Percentiles rank a stretch among this genome's conserved stretches.
These are phyloP conservation scores for Netelia fuscicornis DNA, from an alignment of 2,888 invertebrate species.

Conservation along the genomic window DNA sequence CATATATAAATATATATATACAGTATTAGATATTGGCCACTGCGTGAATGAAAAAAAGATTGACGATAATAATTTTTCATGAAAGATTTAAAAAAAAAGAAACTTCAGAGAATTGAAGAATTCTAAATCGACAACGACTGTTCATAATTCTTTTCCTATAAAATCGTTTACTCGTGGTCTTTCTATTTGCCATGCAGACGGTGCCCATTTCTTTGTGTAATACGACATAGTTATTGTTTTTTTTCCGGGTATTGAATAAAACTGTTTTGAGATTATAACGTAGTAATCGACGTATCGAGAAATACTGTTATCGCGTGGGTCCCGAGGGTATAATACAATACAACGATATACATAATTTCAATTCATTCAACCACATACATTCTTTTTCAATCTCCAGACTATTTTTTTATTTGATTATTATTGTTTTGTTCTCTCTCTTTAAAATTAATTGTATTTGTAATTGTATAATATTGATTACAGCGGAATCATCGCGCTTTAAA, in stretches of 20 bases:
- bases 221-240: neutral
- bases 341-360: constrained; percentile 4
- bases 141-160: neutral
- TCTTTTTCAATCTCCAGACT: neutral
- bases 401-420: neutral
- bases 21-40: neutral
- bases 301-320: constrained; percentile 21
- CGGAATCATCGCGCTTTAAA: neutral
- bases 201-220: neutral
- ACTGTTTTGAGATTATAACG: neutral
- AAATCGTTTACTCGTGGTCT: neutral
- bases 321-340: constrained; percentile 1
- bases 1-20: neutral
- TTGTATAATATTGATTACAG: constrained; percentile 3
- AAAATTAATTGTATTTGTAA: too few species aligned
- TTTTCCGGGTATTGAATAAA: neutral
- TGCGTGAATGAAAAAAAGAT: neutral
- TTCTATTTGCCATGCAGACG: too few species aligned
- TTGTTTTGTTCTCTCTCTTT: neutral
- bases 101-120: neutral
- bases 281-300: constrained; percentile 20
- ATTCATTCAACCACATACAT: neutral
- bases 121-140: neutral
- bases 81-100: neutral
- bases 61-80: neutral